A percentile compares a stretch with the other conserved stretches of the same genome.
phyloP scores from a whole-genome alignment of 2,888 invertebrate genomes.

The Andrena haemorrhoa region DNA sequence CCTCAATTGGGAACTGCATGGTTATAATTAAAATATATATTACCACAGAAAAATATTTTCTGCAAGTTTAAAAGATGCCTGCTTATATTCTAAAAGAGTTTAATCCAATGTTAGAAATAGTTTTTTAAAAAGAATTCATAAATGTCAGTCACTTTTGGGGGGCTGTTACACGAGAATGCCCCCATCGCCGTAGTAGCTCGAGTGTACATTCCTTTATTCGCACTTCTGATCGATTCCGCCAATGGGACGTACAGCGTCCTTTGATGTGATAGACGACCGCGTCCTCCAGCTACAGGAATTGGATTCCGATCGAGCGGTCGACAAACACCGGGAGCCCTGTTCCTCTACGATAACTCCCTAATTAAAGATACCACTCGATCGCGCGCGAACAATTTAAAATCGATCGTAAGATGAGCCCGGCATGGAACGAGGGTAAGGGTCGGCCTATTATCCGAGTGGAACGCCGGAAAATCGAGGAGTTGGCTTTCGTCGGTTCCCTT shows the following conservation, averaged over 20 bases:
- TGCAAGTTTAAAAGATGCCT: too few relatives aligned
- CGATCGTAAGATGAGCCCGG: conserved; percentile 40
- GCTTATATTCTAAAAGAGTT: too few relatives aligned
- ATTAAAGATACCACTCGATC: conserved; percentile 41
- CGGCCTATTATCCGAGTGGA: conserved; percentile 40
- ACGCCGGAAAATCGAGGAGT: conserved; percentile 50
- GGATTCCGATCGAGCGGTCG: conserved; percentile 37
- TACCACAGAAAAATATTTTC: too few relatives aligned
- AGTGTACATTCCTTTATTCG: background rate
- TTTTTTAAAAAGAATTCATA: too few relatives aligned
- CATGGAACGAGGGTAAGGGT: conserved; percentile 21
- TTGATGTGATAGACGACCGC: conserved; percentile 20
- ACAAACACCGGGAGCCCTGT: conserved; percentile 24
- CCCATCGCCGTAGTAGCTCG: background rate
- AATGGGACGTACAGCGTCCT: background rate
- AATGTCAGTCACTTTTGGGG: too few relatives aligned
- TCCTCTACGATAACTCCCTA: conserved; percentile 30
- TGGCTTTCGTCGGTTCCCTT: conserved; percentile 51
- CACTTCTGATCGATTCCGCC: background rate
- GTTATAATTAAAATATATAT: too few relatives aligned
- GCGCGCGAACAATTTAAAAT: conserved; percentile 40
- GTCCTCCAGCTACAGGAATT: conserved; percentile 15
- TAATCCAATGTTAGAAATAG: too few relatives aligned
- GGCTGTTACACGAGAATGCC: background rate
- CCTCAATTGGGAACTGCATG: too few relatives aligned